A percentile compares a stretch with the other conserved stretches of the same genome.
Evolutionary conservation across 2,888 invertebrate species (phyloP).

Genomic region (Chloroclystis v-ata): DNA sequence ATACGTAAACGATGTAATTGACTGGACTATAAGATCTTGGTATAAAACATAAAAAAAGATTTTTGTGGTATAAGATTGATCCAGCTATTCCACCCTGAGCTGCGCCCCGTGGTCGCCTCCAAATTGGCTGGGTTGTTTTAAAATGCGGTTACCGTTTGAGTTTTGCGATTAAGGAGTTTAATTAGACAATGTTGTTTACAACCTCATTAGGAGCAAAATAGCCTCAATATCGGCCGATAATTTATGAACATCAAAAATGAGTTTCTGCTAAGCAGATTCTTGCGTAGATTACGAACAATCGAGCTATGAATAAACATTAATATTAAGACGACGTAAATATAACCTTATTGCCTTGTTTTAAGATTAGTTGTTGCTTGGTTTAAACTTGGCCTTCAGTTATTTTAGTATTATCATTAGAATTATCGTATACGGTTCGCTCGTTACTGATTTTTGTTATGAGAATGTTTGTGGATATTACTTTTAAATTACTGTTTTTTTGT

Average conservation of each 20-base stretch:
- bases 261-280: conserved; percentile 60
- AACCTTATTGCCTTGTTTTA: conserved; percentile 32
- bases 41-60: too few species aligned
- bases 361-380: conserved; percentile 32
- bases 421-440: conserved; percentile 18
- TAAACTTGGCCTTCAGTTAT: conserved; percentile 48
- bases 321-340: conserved; percentile 34
- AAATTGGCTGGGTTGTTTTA: conserved; percentile 77
- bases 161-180: conserved; percentile 78
- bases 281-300: conserved; percentile 58
- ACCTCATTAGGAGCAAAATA: conserved; percentile 72
- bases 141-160: conserved; percentile 76
- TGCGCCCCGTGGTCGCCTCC: conserved; percentile 74
- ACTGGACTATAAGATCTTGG: too few species aligned
- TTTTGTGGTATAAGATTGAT: too few species aligned
- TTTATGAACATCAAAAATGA: conserved; percentile 74
- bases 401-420: conserved; percentile 38
- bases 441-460: conserved; percentile 21
- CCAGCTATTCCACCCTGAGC: conserved; percentile 5
- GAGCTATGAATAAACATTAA: conserved; percentile 59
- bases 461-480: conserved; percentile 11
- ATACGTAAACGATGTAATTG: too few species aligned
- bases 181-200: conserved; percentile 78
- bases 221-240: conserved; percentile 70
- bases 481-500: conserved; percentile 1